phyloP scores from a whole-genome alignment of 2,797 vertebrate species.

The Microctenopoma lineatum region DNA sequence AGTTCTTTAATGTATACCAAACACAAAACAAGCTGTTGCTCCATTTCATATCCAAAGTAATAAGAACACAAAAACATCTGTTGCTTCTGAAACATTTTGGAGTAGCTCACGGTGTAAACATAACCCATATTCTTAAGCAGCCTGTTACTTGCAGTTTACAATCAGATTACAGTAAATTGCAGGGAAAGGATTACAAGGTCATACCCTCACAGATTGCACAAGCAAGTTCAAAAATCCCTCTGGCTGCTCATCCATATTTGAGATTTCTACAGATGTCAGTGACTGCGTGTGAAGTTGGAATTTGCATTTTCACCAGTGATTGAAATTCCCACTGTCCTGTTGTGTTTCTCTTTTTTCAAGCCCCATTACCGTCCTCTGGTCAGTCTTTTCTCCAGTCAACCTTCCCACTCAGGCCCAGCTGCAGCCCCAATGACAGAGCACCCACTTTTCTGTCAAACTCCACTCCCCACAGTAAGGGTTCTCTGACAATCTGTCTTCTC shows the following conservation, averaged over 20 bases:
- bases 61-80: conserved; percentile 32
- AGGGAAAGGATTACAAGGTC: conserved; percentile 54
- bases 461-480: conserved; percentile 80
- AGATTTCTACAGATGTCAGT: not conserved
- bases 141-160: conserved; percentile 50
- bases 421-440: conserved; percentile 77
- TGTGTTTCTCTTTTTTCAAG: conserved; percentile 64
- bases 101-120: conserved; percentile 25
- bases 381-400: conserved; percentile 70
- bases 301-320: not conserved
- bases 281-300: conserved; percentile 11
- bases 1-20: too few species aligned
- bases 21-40: not conserved
- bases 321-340: conserved; percentile 4
- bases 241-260: conserved; percentile 22
- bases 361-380: conserved; percentile 62
- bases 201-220: conserved; percentile 47
- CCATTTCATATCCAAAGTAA: conserved; percentile 26
- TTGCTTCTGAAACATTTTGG: conserved; percentile 37
- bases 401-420: conserved; percentile 71
- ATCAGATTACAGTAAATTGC: conserved; percentile 64
- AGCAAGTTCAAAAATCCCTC: conserved; percentile 8
- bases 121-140: conserved; percentile 62
- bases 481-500: not conserved
- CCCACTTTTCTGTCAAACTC: conserved; percentile 84